These are phyloP conservation scores for Stenodema calcarata DNA, from an alignment of 2,888 invertebrate genomes.

Conservation along the genomic window DNA sequence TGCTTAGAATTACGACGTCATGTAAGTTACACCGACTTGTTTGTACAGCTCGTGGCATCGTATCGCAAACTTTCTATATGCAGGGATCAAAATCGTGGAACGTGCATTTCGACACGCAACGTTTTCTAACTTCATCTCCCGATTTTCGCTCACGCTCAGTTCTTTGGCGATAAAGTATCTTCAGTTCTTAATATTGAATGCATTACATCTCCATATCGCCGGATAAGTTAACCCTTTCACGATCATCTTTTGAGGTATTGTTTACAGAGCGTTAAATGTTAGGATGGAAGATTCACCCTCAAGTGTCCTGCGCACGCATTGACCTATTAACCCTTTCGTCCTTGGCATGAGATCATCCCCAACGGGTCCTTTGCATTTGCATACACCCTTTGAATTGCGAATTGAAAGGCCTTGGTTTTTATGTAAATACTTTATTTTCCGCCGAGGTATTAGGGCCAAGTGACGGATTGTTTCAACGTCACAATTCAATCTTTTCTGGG, in stretches of 20 bases:
- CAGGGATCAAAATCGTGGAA: not conserved
- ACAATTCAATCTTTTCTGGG: not conserved
- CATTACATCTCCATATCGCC: not conserved
- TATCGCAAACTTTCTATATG: not conserved
- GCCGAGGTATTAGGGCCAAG: not conserved
- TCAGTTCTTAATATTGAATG: not conserved
- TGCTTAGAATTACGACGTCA: too few relatives aligned
- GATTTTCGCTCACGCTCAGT: not conserved
- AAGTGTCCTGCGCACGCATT: not conserved
- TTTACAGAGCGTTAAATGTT: not conserved
- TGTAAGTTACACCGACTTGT: not conserved
- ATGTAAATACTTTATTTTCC: not conserved
- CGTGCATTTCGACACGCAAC: not conserved
- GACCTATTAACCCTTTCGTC: not conserved
- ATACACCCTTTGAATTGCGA: not conserved
- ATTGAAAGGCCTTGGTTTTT: not conserved
- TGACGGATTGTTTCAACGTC: not conserved
- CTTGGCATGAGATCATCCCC: not conserved
- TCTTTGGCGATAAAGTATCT: not conserved
- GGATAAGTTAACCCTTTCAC: not conserved
- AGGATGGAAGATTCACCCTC: not conserved
- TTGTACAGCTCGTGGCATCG: not conserved
- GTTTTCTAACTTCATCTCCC: not conserved
- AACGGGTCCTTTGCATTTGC: not conserved
- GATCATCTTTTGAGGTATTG: not conserved